A percentile compares a stretch with the other conserved stretches of the same genome.
These are phyloP conservation scores for Phortica magna DNA, from an alignment of 2,888 invertebrate genomes.

Conservation along the genomic window DNA sequence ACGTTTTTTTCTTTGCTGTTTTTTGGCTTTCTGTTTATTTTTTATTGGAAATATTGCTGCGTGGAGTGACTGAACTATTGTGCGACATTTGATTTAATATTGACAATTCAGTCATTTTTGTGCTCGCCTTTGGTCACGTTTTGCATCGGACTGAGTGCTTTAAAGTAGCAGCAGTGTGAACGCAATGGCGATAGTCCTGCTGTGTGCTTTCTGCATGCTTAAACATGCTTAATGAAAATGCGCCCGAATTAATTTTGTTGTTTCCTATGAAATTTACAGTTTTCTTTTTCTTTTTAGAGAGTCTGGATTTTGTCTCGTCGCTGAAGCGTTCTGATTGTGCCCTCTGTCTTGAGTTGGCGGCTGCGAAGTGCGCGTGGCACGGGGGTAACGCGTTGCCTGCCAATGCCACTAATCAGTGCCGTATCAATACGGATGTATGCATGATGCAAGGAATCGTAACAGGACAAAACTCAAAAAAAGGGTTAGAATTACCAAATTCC, in stretches of 20 bases:
- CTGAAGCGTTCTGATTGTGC: not conserved
- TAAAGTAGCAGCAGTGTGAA: too few relatives aligned
- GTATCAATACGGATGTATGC: constrained; percentile 27
- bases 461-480: constrained; percentile 49
- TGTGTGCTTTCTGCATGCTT: not conserved
- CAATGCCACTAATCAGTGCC: constrained; percentile 34
- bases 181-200: not conserved
- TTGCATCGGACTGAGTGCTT: too few relatives aligned
- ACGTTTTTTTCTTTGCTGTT: too few relatives aligned
- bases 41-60: not conserved
- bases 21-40: not conserved
- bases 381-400: constrained; percentile 35
- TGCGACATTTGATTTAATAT: constrained; percentile 4
- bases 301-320: not conserved
- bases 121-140: not conserved
- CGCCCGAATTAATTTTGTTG: not conserved
- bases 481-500: constrained; percentile 59
- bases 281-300: not conserved
- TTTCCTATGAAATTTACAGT: not conserved
- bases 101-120: not conserved
- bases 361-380: constrained; percentile 23
- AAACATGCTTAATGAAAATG: not conserved
- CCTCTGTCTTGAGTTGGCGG: not conserved
- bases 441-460: constrained; percentile 18
- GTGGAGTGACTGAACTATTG: not conserved